Conservation (phyloP, 2,888 invertebrate species). For the Xanthorhoe designata region DNA sequence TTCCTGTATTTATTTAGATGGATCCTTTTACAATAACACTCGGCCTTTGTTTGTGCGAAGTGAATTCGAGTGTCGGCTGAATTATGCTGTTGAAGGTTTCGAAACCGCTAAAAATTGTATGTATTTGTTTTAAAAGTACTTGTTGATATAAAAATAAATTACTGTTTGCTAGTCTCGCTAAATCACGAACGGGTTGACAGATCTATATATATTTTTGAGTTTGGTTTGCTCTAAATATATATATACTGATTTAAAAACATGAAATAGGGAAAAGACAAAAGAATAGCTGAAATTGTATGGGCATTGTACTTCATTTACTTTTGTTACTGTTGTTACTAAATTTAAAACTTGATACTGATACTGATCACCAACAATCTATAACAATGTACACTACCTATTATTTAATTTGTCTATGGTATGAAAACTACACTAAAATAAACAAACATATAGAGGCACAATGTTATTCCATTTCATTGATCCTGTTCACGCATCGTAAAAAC, state of each 20-base stretch:
- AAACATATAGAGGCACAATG: background rate
- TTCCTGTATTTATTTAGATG: slow-evolving; percentile 7
- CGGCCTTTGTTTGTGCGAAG: background rate
- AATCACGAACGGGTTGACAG: background rate
- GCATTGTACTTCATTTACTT: too few species aligned
- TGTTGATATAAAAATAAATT: too few species aligned
- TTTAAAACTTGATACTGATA: too few species aligned
- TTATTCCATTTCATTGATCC: background rate
- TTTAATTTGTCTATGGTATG: background rate
- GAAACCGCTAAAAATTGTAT: background rate
- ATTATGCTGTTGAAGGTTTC: background rate
- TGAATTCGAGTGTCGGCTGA: background rate
- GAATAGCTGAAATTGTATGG: too few species aligned
- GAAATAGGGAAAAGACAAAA: too few species aligned
- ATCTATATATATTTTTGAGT: too few species aligned
- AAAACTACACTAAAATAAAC: too few species aligned
- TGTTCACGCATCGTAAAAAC: background rate
- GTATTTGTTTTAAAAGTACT: background rate
- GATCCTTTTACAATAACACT: slow-evolving; percentile 1
- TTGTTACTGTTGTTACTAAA: too few species aligned
- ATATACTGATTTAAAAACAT: too few species aligned
- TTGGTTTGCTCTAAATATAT: too few species aligned
- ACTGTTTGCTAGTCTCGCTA: too few species aligned
- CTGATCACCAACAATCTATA: too few species aligned
- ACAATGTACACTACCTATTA: background rate